Evolutionary conservation across 2,797 vertebrate species (phyloP), one percentile per base, ranked within the genome.

Genomic region (Ctenopoma kingsleyae): DNA sequence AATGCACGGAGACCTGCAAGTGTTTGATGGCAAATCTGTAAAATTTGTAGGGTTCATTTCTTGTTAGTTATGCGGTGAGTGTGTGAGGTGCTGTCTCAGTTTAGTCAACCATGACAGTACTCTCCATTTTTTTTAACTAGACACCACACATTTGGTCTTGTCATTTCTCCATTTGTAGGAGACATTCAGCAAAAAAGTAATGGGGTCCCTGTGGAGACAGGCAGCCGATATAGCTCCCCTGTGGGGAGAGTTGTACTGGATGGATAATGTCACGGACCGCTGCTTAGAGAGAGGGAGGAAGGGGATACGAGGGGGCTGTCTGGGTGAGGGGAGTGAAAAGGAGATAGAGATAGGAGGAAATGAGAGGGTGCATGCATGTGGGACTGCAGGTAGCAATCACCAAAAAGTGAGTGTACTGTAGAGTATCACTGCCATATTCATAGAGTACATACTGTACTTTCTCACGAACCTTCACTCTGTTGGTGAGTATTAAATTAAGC

Each of bases 231-330:
- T 74, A 79, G 77, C 40, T 84, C 73, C 85, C 74, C 81, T 80
- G 80, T 80, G 72, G 72, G 75, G 66, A 76, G 66, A 81, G 67
- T 80, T 65, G 74, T 68, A 81, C 72, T 72, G 67, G 80, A 84
- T 83, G 70, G 84, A 87, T 87, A 89, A 87, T 89, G 89, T 91
- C 87, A 88, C 19, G 59, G 83, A 76, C 73, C 73, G 63, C 63
- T 81, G 85, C 89, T 76, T 71, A 47, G 75, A 77, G 67, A 62
- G 68, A 40, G 50, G 32, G 54, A 50, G 56, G 40, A 12, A 47
- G 49, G 20, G 52, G 44, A 44, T 54, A 46, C 13, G 25, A 60
- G 50, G 13, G 12, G 38, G 38, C 48, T 64, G 41, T 40, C 54
- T 30, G 25, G 59, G 17, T 0, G 16, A 27, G 3, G 17, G 17